Percentiles rank a stretch among this genome's conserved stretches.
phyloP scores from a whole-genome alignment of 2,888 invertebrate species.

The Ophion costatus region DNA sequence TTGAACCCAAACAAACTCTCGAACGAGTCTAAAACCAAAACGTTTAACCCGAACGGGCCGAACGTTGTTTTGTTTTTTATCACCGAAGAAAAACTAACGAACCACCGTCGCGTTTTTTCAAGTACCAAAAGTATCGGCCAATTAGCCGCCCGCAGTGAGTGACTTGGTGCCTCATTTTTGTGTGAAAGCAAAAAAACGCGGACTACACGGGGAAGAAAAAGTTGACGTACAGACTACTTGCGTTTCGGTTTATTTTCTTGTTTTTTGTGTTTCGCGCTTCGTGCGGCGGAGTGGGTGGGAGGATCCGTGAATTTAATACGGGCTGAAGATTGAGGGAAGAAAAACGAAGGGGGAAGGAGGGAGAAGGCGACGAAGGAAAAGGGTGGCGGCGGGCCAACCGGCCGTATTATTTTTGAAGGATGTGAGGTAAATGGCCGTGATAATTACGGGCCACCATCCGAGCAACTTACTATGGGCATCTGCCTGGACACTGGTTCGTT shows the following conservation, averaged over 20 bases:
- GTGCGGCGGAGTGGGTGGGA: background rate
- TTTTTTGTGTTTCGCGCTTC: background rate
- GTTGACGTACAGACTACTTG: background rate
- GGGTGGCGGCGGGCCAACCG: slow-evolving; percentile 23
- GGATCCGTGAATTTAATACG: slow-evolving; percentile 14
- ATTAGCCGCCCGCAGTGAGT: background rate
- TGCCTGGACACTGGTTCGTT: slow-evolving; percentile 85
- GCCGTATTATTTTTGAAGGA: slow-evolving; percentile 70
- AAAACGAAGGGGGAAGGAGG: slow-evolving; percentile 32
- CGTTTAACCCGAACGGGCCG: background rate
- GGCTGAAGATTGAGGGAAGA: slow-evolving; percentile 32
- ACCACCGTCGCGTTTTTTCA: no score
- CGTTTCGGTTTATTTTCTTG: slow-evolving; percentile 1
- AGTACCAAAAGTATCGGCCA: no score
- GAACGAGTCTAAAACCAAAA: background rate
- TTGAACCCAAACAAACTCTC: background rate
- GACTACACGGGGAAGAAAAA: no score
- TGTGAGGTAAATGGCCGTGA: slow-evolving; percentile 82
- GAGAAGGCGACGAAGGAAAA: slow-evolving; percentile 30
- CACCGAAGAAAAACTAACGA: no score
- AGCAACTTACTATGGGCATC: slow-evolving; percentile 84
- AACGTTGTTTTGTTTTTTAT: background rate
- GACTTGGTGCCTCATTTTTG: background rate
- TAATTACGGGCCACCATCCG: slow-evolving; percentile 76
- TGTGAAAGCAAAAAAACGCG: background rate